Evolutionary conservation across 2,888 invertebrate species (phyloP).

Genomic region (Cerastis rubricosa): DNA sequence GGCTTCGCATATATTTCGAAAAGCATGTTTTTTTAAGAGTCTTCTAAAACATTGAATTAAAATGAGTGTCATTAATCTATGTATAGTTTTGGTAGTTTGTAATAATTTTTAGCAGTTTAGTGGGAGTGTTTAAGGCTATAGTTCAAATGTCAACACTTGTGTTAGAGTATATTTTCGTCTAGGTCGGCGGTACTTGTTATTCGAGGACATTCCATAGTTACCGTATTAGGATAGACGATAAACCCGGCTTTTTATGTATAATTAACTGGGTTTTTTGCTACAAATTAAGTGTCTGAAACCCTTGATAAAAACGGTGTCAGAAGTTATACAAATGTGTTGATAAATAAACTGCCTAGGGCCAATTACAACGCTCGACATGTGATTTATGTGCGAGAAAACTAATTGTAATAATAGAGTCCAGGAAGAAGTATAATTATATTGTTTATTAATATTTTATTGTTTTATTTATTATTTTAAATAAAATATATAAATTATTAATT

Average conservation of each 20-base stretch:
- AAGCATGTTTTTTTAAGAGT: constrained; percentile 24
- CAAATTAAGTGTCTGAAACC: constrained; percentile 6
- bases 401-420: constrained; percentile 1
- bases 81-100: constrained; percentile 39
- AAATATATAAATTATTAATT: background rate
- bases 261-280: background rate
- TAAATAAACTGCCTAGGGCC: background rate
- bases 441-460: no score
- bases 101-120: constrained; percentile 24
- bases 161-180: constrained; percentile 34
- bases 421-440: background rate
- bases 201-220: constrained; percentile 21
- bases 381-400: background rate
- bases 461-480: no score
- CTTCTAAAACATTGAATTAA: constrained; percentile 54
- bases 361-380: background rate
- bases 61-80: constrained; percentile 56
- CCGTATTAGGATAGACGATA: constrained; percentile 1
- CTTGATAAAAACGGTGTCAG: background rate
- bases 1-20: constrained; percentile 4
- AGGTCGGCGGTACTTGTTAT: constrained; percentile 8
- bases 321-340: no score
- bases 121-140: constrained; percentile 52
- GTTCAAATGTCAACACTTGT: constrained; percentile 56
- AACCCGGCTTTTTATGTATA: background rate